phyloP scores from a whole-genome alignment of 2,888 invertebrate genomes.

The Buathra laborator region DNA sequence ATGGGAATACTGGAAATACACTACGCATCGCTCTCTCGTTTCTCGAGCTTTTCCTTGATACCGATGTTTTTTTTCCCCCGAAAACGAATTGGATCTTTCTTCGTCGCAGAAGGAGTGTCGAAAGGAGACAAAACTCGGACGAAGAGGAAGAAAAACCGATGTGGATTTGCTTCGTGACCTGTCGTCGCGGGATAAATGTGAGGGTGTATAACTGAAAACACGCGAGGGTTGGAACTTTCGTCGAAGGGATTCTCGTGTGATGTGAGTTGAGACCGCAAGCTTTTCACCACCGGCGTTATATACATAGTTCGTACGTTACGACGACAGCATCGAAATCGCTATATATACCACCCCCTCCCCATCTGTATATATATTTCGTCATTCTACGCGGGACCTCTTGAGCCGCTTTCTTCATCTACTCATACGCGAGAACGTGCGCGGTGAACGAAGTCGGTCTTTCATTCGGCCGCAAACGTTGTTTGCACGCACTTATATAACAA shows the following conservation, averaged over 20 bases:
- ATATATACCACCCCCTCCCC: constrained; percentile 24
- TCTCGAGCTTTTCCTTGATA: background rate
- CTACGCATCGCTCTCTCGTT: constrained; percentile 11
- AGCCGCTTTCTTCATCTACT: constrained; percentile 50
- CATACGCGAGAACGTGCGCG: constrained; percentile 14
- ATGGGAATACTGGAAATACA: constrained; percentile 13
- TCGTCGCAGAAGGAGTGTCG: constrained; percentile 4
- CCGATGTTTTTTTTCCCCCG: background rate
- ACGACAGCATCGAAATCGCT: constrained; percentile 23
- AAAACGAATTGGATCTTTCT: constrained; percentile 29
- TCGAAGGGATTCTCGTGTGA: constrained; percentile 65
- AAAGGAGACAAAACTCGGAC: constrained; percentile 17
- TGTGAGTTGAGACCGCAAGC: background rate
- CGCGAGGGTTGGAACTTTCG: constrained; percentile 61
- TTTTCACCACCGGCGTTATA: constrained; percentile 44
- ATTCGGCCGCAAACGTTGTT: constrained; percentile 74
- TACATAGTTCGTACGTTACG: background rate
- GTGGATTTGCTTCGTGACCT: constrained; percentile 62
- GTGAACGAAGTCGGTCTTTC: constrained; percentile 41
- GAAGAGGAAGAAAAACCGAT: constrained; percentile 54
- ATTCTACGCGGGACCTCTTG: constrained; percentile 49
- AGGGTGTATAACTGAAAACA: constrained; percentile 24
- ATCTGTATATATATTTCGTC: constrained; percentile 41
- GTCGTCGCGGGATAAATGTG: constrained; percentile 32
- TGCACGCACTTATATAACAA: constrained; percentile 83